Conservation (phyloP, 2,113 vertebrate species). For the Oreochromis aureus region DNA sequence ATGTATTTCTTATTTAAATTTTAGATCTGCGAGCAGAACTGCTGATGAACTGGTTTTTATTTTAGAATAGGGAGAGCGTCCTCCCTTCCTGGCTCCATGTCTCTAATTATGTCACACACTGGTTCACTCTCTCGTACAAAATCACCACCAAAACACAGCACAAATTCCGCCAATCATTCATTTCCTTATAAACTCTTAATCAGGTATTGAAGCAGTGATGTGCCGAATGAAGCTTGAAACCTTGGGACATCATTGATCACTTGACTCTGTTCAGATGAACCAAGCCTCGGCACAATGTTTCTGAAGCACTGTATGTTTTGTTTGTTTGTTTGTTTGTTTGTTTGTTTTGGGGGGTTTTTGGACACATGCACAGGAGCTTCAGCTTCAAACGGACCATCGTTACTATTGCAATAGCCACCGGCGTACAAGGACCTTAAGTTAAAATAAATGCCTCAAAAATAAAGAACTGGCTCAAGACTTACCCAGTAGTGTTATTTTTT, state of each 20-base stretch:
- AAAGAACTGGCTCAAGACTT: not conserved
- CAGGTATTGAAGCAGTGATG: not conserved
- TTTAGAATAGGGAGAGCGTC: not conserved
- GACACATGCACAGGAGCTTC: not conserved
- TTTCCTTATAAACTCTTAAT: not conserved
- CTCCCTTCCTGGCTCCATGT: fast-evolving
- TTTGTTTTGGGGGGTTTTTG: fast-evolving
- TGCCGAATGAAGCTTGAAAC: fast-evolving
- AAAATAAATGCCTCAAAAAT: not conserved
- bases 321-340: not conserved
- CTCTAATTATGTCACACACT: not conserved
- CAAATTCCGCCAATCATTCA: not conserved
- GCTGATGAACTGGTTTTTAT: not conserved
- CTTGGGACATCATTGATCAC: not conserved
- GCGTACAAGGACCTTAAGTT: fast-evolving
- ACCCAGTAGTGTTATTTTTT: not conserved
- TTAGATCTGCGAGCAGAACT: not conserved
- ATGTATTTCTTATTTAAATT: not conserved
- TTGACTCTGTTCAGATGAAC: not conserved
- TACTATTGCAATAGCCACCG: not conserved
- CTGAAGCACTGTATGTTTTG: not conserved
- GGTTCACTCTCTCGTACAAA: fast-evolving
- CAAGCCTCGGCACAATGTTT: not conserved
- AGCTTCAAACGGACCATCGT: fast-evolving
- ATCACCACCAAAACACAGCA: not conserved